A percentile compares a stretch with the other conserved stretches of the same genome.
These are phyloP conservation scores for Crotalus horridus DNA, from an alignment of 2,113 vertebrate genomes.

Conservation along the genomic window DNA sequence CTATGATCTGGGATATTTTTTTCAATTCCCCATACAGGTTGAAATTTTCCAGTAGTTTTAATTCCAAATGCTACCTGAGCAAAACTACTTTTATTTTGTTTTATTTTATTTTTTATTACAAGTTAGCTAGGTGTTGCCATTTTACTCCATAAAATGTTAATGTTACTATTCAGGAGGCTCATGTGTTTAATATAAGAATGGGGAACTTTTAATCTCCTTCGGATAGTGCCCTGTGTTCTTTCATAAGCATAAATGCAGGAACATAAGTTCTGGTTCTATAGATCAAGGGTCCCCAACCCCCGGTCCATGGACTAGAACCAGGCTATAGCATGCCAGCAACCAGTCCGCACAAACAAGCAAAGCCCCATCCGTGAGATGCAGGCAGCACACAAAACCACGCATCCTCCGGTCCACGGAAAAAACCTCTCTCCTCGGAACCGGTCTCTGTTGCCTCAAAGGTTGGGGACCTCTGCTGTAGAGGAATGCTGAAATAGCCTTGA, in stretches of 20 bases:
- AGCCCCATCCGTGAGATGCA: too few species aligned
- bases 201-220: background rate
- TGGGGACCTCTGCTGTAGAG: background rate
- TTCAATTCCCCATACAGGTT: background rate
- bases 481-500: background rate
- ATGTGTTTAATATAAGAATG: background rate
- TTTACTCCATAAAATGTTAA: background rate
- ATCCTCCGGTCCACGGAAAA: too few species aligned
- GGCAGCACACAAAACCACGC: too few species aligned
- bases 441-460: too few species aligned
- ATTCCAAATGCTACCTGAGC: background rate
- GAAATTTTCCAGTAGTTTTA: background rate
- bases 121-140: background rate
- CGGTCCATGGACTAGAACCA: too few species aligned
- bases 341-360: too few species aligned
- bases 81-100: background rate
- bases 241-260: background rate
- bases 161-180: background rate
- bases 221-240: background rate
- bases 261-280: background rate
- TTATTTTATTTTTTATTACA: background rate
- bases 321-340: too few species aligned
- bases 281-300: too few species aligned
- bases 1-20: background rate
- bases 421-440: too few species aligned